These are phyloP conservation scores for Frieseomelitta varia DNA, from an alignment of 1,140 invertebrate species.

Conservation along the genomic window DNA sequence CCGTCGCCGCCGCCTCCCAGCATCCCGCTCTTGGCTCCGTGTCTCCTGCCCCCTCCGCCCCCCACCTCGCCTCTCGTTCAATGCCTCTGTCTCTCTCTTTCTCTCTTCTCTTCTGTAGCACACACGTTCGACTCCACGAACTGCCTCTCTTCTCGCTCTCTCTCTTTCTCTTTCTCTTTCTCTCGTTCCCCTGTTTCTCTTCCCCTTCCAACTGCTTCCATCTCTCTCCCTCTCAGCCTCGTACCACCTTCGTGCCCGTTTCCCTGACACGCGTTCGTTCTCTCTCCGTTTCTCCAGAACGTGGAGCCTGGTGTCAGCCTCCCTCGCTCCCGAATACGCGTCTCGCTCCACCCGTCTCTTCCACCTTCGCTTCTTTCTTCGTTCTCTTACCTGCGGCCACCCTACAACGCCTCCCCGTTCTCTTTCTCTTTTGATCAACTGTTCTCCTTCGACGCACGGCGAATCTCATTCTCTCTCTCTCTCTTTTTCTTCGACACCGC, in stretches of 20 bases:
- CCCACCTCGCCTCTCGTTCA: conserved; percentile 43
- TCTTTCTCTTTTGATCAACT: conserved; percentile 36
- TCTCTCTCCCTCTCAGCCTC: neutral
- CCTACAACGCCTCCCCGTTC: conserved; percentile 50
- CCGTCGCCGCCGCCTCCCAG: conserved; percentile 75
- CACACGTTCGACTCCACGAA: conserved; percentile 4
- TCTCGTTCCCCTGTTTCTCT: no score
- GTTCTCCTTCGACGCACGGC: conserved; percentile 16
- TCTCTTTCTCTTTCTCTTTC: conserved; percentile 33
- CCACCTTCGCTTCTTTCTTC: conserved; percentile 33
- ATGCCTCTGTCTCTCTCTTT: conserved; percentile 62
- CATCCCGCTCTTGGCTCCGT: conserved; percentile 72
- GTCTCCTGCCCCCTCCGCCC: conserved; percentile 69
- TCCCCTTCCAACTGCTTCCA: neutral
- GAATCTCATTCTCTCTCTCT: neutral
- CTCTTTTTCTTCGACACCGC: neutral
- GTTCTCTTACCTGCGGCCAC: conserved; percentile 37
- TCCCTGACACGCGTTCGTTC: conserved; percentile 53
- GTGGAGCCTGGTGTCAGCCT: neutral
- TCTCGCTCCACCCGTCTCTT: neutral
- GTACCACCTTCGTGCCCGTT: conserved; percentile 7
- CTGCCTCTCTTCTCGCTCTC: conserved; percentile 9
- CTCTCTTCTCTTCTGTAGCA: conserved; percentile 53
- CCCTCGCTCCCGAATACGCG: conserved; percentile 44
- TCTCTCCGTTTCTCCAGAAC: conserved; percentile 35